Conservation (phyloP, 1,140 invertebrate species). For the Ceratoteleas bidentatus region DNA sequence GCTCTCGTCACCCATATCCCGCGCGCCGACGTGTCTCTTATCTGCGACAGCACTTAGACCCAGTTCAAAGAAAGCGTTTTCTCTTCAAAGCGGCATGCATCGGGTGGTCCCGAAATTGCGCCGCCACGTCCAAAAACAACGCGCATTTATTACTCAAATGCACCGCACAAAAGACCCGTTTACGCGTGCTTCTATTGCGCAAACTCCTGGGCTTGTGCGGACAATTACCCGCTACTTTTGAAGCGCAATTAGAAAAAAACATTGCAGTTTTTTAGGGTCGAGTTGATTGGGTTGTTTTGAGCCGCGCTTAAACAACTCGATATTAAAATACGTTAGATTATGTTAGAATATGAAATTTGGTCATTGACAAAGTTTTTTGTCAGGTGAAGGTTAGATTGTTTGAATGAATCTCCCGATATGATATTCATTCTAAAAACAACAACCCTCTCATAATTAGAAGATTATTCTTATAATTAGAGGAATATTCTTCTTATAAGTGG, state of each 20-base stretch:
- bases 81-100: slow-evolving; percentile 52
- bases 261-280: no score
- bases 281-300: no score
- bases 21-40: slow-evolving; percentile 34
- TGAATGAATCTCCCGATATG: no score
- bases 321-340: no score
- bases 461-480: no score
- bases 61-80: slow-evolving; percentile 58
- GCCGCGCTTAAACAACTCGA: no score
- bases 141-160: slow-evolving; percentile 61
- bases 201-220: slow-evolving; percentile 9
- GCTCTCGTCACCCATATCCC: slow-evolving; percentile 53
- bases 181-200: slow-evolving; percentile 17
- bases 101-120: slow-evolving; percentile 52
- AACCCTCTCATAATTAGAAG: no score
- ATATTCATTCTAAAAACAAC: no score
- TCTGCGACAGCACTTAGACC: slow-evolving; percentile 39
- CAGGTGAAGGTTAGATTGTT: no score
- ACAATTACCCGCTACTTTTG: slow-evolving; percentile 13
- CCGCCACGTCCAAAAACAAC: slow-evolving; percentile 53
- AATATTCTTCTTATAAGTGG: no score
- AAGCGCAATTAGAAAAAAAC: background rate
- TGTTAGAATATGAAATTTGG: no score
- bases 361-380: no score
- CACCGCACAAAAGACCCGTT: slow-evolving; percentile 23